Percentiles rank a stretch among this genome's conserved stretches.
Conservation (phyloP, 2,113 vertebrate genomes). For the Scophthalmus maximus region DNA sequence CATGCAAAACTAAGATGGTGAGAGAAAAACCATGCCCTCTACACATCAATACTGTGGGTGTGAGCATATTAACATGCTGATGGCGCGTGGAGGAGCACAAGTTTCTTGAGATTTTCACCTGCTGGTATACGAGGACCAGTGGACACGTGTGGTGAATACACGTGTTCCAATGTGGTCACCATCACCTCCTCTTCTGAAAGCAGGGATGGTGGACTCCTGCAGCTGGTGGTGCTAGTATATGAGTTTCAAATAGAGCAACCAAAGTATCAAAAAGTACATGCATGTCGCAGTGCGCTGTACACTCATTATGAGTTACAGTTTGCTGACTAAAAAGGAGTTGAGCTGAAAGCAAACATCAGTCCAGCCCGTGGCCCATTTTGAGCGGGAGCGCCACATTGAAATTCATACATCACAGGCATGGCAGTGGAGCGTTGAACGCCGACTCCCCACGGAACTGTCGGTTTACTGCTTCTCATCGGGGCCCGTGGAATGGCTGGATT, state of each 20-base stretch:
- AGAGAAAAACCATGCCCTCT: too few species aligned
- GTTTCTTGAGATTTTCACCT: too few species aligned
- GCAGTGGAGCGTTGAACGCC: conserved; percentile 61
- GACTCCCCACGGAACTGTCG: conserved; percentile 71
- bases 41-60: too few species aligned
- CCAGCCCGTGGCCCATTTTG: conserved; percentile 18
- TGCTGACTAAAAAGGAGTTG: conserved; percentile 48
- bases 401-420: conserved; percentile 64
- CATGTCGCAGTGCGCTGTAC: too few species aligned
- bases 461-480: conserved; percentile 63
- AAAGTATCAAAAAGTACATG: not conserved
- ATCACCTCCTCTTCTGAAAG: not conserved
- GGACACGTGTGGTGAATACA: too few species aligned
- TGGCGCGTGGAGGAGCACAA: too few species aligned
- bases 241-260: not conserved
- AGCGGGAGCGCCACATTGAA: conserved; percentile 63
- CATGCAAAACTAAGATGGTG: too few species aligned
- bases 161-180: not conserved
- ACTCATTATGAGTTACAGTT: conserved; percentile 23
- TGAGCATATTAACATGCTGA: too few species aligned
- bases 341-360: conserved; percentile 58
- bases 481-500: conserved; percentile 51
- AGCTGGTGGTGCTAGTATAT: not conserved
- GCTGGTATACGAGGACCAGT: too few species aligned
- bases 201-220: not conserved